Percentiles rank a stretch among this genome's conserved stretches.
Evolutionary conservation across 2,797 vertebrate genomes (phyloP).

Genomic region (Pseudochaenichthys georgianus): DNA sequence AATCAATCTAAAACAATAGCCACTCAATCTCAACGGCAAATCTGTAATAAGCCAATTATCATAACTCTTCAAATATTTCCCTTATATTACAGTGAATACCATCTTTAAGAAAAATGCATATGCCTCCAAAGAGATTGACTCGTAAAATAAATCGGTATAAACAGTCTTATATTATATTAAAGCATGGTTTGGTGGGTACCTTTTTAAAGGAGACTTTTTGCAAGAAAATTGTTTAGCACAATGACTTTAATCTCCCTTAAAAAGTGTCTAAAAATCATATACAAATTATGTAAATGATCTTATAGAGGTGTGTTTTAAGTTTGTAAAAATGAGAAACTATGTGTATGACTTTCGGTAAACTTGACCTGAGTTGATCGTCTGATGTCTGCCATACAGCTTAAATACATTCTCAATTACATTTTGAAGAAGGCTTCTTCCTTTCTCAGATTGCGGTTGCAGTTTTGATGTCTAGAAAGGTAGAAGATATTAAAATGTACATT

Average conservation of each 20-base stretch:
- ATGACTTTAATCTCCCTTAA: background rate
- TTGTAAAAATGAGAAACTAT: too few species aligned
- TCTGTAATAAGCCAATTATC: background rate
- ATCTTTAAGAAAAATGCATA: background rate
- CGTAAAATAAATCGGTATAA: background rate
- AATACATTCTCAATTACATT: too few species aligned
- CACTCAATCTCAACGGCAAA: background rate
- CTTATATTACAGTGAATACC: background rate
- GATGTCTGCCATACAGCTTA: too few species aligned
- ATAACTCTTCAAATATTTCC: background rate
- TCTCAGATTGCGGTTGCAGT: too few species aligned
- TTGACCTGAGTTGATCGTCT: too few species aligned
- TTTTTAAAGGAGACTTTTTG: background rate
- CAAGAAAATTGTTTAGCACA: too few species aligned
- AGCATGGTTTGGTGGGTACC: background rate
- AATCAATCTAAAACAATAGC: background rate
- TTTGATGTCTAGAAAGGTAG: too few species aligned
- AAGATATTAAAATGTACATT: too few species aligned
- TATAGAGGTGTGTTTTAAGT: too few species aligned
- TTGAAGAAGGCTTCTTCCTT: too few species aligned
- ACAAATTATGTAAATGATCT: too few species aligned
- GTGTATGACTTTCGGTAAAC: too few species aligned
- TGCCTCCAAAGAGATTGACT: background rate
- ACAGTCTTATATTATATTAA: background rate
- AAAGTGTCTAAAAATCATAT: background rate